These are phyloP conservation scores for Microplitis deprimator DNA, from an alignment of 2,888 invertebrate genomes.

Conservation along the genomic window DNA sequence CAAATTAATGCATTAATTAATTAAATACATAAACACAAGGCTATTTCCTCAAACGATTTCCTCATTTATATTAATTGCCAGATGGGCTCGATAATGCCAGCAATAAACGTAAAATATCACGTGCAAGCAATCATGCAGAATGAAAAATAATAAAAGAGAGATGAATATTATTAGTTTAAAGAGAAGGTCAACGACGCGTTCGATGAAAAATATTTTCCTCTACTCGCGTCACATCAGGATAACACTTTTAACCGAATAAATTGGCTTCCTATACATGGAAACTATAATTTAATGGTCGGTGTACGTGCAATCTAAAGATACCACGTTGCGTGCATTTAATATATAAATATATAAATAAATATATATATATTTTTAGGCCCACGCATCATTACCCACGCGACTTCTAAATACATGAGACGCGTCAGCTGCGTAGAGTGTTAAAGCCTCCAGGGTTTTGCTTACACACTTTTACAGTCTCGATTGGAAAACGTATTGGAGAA, in stretches of 20 bases:
- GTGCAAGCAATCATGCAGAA: slow-evolving; percentile 7
- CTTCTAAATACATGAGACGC: slow-evolving; percentile 57
- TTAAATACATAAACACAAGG: slow-evolving; percentile 7
- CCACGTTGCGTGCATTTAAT: neutral
- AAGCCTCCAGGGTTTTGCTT: neutral
- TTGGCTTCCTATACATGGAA: slow-evolving; percentile 47
- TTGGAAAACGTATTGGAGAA: neutral
- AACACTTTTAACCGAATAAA: slow-evolving; percentile 43
- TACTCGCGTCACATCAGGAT: slow-evolving; percentile 7
- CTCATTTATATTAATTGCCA: neutral
- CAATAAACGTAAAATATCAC: slow-evolving; percentile 1
- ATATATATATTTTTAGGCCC: slow-evolving; percentile 61
- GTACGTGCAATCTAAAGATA: neutral
- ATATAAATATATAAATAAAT: slow-evolving; percentile 30
- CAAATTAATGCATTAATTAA: slow-evolving; percentile 14
- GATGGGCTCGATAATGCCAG: slow-evolving; percentile 1
- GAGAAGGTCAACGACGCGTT: slow-evolving; percentile 28
- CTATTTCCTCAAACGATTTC: slow-evolving; percentile 5
- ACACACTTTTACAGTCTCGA: neutral
- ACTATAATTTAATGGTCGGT: slow-evolving; percentile 49
- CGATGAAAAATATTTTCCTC: slow-evolving; percentile 25
- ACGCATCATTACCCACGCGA: slow-evolving; percentile 61
- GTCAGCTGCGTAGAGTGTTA: slow-evolving; percentile 60
- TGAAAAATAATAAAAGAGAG: slow-evolving; percentile 17
- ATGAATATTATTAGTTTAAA: slow-evolving; percentile 2